These are phyloP conservation scores for Urocynchramus pylzowi DNA, from an alignment of 2,113 vertebrate species.

Conservation along the genomic window DNA sequence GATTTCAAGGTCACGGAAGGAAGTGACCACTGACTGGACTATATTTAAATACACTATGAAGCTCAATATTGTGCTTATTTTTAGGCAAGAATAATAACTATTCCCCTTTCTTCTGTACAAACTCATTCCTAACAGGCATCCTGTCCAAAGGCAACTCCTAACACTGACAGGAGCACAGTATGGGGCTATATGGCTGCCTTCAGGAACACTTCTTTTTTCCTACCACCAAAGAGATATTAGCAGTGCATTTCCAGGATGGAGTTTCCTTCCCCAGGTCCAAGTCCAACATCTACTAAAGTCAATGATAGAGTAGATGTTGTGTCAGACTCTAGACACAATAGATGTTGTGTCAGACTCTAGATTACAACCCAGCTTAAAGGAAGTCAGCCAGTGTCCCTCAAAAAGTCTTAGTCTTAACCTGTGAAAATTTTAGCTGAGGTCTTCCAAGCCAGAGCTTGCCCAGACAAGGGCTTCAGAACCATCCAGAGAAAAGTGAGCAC, in stretches of 20 bases:
- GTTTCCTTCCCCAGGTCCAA: neutral
- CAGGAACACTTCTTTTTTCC: neutral
- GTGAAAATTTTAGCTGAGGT: neutral
- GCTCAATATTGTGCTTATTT: neutral
- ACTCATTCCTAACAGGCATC: neutral
- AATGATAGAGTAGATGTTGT: accelerated
- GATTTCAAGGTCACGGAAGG: neutral
- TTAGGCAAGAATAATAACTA: neutral
- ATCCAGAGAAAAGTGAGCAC: neutral
- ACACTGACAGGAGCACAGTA: neutral
- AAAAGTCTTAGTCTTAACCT: neutral
- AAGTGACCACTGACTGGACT: neutral
- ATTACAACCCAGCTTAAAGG: neutral
- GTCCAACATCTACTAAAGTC: neutral
- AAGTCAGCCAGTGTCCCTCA: neutral
- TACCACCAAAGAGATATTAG: neutral
- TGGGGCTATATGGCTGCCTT: accelerated
- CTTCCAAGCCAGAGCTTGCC: neutral
- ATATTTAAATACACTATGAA: neutral
- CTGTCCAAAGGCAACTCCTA: neutral
- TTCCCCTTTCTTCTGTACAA: neutral
- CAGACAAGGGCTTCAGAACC: neutral
- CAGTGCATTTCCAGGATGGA: neutral
- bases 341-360: neutral
- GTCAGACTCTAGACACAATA: no score